Conservation (phyloP, 2,113 vertebrate species). For the mouse (Mus musculus) region GRCm39 chr4:95109501-95110000, state of each 20-base stretch:
- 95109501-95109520: background rate
- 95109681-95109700: background rate
- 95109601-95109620: background rate
- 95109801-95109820: background rate
- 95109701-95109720: background rate
- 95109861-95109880: background rate
- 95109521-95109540: background rate
- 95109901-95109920: background rate
- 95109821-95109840: background rate
- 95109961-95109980: background rate
- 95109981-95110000: rapidly evolving
- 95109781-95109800: background rate
- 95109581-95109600: background rate
- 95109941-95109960: background rate
- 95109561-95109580: background rate
- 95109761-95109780: background rate
- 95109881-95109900: background rate
- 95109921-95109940: background rate
- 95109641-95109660: background rate
- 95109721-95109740: background rate
- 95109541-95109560: background rate
- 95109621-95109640: conserved; percentile 10
- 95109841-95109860: background rate
- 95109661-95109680: background rate
- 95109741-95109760: background rate